Evolutionary conservation across 2,888 invertebrate species (phyloP).

Genomic region (Oscheius sp.): DNA sequence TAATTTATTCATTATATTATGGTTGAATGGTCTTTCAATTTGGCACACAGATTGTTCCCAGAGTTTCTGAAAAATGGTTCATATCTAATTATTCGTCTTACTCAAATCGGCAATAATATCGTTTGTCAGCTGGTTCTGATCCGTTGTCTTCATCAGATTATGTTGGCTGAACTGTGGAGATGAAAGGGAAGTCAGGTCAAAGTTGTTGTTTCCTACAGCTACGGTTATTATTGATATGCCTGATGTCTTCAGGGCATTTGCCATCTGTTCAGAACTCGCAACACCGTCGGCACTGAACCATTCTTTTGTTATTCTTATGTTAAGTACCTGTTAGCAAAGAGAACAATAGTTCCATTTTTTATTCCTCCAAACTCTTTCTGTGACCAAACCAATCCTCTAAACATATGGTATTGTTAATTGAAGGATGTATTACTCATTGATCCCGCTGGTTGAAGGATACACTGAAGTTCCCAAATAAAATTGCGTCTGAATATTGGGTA

Average conservation of each 20-base stretch:
- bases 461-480: not conserved
- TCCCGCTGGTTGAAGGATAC: not conserved
- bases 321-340: conserved; percentile 2
- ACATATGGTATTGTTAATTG: not conserved
- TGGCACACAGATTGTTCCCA: not conserved
- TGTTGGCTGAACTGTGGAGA: not conserved
- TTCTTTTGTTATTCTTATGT: not conserved
- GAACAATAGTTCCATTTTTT: not conserved
- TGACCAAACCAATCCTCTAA: not conserved
- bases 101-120: conserved; percentile 2
- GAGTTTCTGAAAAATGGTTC: not conserved
- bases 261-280: not conserved
- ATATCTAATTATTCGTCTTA: not conserved
- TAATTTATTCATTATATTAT: not conserved
- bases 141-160: not conserved
- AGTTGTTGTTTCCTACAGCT: not conserved
- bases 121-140: not conserved
- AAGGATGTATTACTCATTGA: not conserved
- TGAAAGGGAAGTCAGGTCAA: not conserved
- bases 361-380: not conserved
- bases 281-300: not conserved
- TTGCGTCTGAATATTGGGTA: not conserved
- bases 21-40: not conserved
- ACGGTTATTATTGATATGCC: not conserved
- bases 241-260: not conserved